Conservation (phyloP, 1,140 invertebrate species). For the Tetraneura akinire region DNA sequence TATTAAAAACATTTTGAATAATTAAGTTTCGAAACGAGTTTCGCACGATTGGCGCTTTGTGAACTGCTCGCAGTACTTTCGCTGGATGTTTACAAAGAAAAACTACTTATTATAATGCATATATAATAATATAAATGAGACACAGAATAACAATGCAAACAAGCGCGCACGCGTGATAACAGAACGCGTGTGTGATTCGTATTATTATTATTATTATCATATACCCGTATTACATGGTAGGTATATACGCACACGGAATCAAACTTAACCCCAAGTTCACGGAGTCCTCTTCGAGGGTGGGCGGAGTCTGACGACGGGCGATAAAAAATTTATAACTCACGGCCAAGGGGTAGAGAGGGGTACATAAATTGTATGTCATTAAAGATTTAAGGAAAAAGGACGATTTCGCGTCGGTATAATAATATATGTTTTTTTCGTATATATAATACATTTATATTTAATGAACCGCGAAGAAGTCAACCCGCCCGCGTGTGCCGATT, state of each 20-base stretch:
- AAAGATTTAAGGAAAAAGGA: constrained; percentile 43
- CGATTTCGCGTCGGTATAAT: too few relatives aligned
- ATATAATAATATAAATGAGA: too few relatives aligned
- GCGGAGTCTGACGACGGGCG: neutral
- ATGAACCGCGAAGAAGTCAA: neutral
- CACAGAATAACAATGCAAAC: too few relatives aligned
- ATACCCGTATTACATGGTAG: too few relatives aligned
- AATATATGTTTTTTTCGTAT: too few relatives aligned
- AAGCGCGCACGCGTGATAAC: neutral
- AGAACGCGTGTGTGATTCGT: neutral
- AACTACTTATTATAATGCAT: too few relatives aligned
- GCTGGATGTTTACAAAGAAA: too few relatives aligned
- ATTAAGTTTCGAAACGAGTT: neutral
- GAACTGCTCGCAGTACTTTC: too few relatives aligned
- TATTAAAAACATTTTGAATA: constrained; percentile 23
- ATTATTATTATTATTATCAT: too few relatives aligned
- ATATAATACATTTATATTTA: constrained; percentile 28
- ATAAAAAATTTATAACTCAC: constrained; percentile 39
- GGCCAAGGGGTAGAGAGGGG: neutral
- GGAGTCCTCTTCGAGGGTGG: neutral
- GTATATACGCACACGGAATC: too few relatives aligned
- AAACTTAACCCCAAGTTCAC: neutral
- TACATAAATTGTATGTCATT: constrained; percentile 33
- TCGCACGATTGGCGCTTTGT: neutral
- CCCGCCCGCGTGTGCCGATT: neutral